These are phyloP conservation scores for Drosophila lacertosa DNA, from an alignment of 1,140 invertebrate genomes.

Conservation along the genomic window DNA sequence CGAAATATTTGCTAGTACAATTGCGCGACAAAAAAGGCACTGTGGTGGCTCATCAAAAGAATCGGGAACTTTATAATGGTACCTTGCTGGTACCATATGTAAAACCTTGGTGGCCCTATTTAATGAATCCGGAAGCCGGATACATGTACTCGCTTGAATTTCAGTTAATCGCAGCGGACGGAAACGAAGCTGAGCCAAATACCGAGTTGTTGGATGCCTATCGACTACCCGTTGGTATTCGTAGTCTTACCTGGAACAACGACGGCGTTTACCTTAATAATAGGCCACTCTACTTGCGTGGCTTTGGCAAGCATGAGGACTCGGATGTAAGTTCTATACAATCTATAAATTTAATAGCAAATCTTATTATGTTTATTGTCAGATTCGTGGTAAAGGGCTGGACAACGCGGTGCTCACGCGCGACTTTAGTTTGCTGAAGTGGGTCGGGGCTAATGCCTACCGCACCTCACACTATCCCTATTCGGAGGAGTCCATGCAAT, in stretches of 20 bases:
- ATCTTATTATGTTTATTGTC: background rate
- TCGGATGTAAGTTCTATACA: conserved; percentile 88
- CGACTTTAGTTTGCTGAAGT: conserved; percentile 97
- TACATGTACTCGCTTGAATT: conserved; percentile 90
- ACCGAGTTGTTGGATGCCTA: conserved; percentile 89
- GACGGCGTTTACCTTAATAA: conserved; percentile 92
- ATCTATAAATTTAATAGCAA: background rate
- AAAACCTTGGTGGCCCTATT: conserved; percentile 96
- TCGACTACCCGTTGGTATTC: conserved; percentile 93
- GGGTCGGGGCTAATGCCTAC: conserved; percentile 97
- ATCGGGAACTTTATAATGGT: conserved; percentile 74
- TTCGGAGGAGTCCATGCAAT: conserved; percentile 98
- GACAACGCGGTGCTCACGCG: conserved; percentile 93
- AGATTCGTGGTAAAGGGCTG: conserved; percentile 94
- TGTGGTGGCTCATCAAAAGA: conserved; percentile 53
- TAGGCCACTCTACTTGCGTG: conserved; percentile 94
- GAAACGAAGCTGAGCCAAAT: conserved; percentile 36
- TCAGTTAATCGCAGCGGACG: conserved; percentile 30
- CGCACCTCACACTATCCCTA: conserved; percentile 99
- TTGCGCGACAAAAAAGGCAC: conserved; percentile 42
- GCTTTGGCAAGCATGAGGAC: conserved; percentile 98
- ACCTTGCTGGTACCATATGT: conserved; percentile 88
- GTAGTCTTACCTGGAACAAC: conserved; percentile 91
- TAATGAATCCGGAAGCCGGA: conserved; percentile 91
- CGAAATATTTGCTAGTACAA: conserved; percentile 35